Percentiles rank a stretch among this genome's conserved stretches.
These are phyloP conservation scores for Pseudorhombus dupliciocellatus DNA, from an alignment of 2,113 vertebrate genomes.

Conservation along the genomic window DNA sequence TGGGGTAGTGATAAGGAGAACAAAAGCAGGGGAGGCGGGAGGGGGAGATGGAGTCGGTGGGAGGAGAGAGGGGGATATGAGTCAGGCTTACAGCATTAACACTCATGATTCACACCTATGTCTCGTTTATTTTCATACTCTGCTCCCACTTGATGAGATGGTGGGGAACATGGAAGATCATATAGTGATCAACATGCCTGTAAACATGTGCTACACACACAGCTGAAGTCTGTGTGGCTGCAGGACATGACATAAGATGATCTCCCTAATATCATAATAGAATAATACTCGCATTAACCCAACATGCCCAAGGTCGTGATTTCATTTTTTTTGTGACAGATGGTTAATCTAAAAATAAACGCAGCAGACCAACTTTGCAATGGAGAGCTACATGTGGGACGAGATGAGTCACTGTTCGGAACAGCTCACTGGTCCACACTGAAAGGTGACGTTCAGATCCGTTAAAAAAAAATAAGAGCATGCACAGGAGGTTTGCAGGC, in stretches of 20 bases:
- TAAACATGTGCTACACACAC: constrained; percentile 8
- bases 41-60: constrained; percentile 27
- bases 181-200: background rate
- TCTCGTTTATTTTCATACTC: constrained; percentile 58
- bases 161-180: constrained; percentile 9
- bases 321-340: constrained; percentile 58
- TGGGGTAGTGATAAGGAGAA: constrained; percentile 34
- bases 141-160: constrained; percentile 41
- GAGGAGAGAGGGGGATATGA: constrained; percentile 56
- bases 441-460: constrained; percentile 9
- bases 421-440: constrained; percentile 41
- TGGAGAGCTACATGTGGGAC: constrained; percentile 66
- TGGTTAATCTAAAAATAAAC: constrained; percentile 68
- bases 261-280: constrained; percentile 15
- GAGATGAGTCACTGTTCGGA: constrained; percentile 62
- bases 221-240: background rate
- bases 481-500: background rate
- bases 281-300: constrained; percentile 5
- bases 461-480: constrained; percentile 7
- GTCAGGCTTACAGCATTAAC: constrained; percentile 55
- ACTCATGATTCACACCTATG: constrained; percentile 62
- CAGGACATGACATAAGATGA: constrained; percentile 17
- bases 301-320: constrained; percentile 30
- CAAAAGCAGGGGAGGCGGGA: constrained; percentile 34
- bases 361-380: constrained; percentile 34